Conservation (phyloP, 2,888 invertebrate species). For the Polyommatus icarus region DNA sequence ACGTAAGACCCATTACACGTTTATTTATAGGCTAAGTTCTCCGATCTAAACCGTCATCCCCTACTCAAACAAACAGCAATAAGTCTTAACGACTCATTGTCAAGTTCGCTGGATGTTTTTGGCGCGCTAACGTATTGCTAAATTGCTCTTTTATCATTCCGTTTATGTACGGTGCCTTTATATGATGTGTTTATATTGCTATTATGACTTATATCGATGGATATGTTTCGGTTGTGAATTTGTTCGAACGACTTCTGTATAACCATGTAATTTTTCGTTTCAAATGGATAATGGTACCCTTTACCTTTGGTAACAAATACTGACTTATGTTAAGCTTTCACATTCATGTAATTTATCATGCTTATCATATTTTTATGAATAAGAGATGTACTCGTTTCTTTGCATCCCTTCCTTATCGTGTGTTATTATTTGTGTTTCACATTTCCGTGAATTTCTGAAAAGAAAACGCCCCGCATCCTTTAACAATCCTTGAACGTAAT, state of each 20-base stretch:
- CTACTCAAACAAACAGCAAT: constrained; percentile 67
- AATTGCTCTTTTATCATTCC: constrained; percentile 46
- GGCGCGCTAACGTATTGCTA: constrained; percentile 55
- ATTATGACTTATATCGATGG: constrained; percentile 32
- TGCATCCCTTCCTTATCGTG: not conserved
- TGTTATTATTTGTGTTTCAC: not conserved
- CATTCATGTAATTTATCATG: not conserved
- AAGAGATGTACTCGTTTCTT: not conserved
- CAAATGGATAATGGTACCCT: not conserved
- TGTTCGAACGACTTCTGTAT: not conserved
- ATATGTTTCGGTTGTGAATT: constrained; percentile 13
- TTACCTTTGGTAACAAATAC: not conserved
- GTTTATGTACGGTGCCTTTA: constrained; percentile 27
- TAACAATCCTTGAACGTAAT: not conserved
- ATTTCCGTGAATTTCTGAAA: not conserved
- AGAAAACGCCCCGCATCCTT: not conserved
- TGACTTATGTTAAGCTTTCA: not conserved
- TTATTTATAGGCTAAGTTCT: constrained; percentile 46
- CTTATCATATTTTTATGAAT: not conserved
- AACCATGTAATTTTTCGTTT: not conserved
- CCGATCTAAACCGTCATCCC: constrained; percentile 62
- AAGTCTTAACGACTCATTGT: constrained; percentile 76
- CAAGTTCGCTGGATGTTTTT: constrained; percentile 58
- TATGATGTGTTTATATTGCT: constrained; percentile 32
- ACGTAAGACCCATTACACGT: not conserved